These are phyloP conservation scores for Dascyllus trimaculatus DNA, from an alignment of 2,113 vertebrate species.

Conservation along the genomic window DNA sequence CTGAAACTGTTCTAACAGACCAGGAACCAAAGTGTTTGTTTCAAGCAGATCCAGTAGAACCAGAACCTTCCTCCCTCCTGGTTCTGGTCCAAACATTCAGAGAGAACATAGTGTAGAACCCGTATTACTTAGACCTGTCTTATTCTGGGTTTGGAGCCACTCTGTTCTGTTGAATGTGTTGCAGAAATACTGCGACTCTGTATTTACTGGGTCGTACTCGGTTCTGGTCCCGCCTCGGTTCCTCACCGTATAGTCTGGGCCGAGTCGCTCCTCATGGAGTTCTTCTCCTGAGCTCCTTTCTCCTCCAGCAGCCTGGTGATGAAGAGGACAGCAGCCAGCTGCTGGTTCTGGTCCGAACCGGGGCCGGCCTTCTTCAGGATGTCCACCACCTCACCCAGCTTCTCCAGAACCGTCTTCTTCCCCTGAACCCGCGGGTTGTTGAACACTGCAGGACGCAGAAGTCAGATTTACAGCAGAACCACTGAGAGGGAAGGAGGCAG, in stretches of 20 bases:
- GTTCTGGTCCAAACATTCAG: too few relatives aligned
- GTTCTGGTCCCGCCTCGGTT: background rate
- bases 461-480: too few relatives aligned
- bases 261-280: slow-evolving; percentile 76
- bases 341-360: slow-evolving; percentile 78
- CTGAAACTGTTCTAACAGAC: too few relatives aligned
- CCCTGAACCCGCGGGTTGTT: slow-evolving; percentile 79
- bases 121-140: too few relatives aligned
- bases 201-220: too few relatives aligned
- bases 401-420: slow-evolving; percentile 84
- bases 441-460: slow-evolving; percentile 73
- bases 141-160: too few relatives aligned
- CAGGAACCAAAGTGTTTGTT: background rate
- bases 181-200: too few relatives aligned
- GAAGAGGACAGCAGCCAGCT: slow-evolving; percentile 85
- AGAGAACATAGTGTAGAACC: too few relatives aligned
- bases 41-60: background rate
- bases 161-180: too few relatives aligned
- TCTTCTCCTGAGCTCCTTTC: slow-evolving; percentile 80
- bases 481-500: too few relatives aligned
- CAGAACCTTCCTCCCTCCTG: too few relatives aligned
- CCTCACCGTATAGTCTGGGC: slow-evolving; percentile 81
- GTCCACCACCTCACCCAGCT: slow-evolving; percentile 84
- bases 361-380: slow-evolving; percentile 85
- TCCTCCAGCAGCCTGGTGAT: slow-evolving; percentile 88